phyloP scores from a whole-genome alignment of 2,888 invertebrate genomes.

The Hypomecis atomaria region DNA sequence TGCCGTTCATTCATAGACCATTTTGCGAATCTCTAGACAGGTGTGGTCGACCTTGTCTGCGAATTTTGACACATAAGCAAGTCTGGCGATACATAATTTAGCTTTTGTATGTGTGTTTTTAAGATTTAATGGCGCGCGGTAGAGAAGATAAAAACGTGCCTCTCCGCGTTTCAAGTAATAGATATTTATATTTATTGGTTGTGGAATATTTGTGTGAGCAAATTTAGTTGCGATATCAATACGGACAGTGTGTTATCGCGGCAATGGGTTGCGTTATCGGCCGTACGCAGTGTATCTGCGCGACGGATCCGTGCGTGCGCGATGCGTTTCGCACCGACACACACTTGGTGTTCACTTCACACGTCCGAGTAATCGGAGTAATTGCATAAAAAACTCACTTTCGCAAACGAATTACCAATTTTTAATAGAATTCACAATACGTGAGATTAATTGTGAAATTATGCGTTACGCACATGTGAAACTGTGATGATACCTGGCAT shows the following conservation, averaged over 20 bases:
- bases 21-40: conserved; percentile 68
- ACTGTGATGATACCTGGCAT: conserved; percentile 59
- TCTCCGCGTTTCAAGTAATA: conserved; percentile 18
- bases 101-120: conserved; percentile 13
- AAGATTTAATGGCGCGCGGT: conserved; percentile 11
- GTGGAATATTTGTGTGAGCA: conserved; percentile 54
- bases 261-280: conserved; percentile 64
- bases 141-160: conserved; percentile 29
- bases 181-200: conserved; percentile 28
- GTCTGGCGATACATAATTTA: neutral
- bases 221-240: conserved; percentile 62
- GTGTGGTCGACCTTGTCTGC: conserved; percentile 54
- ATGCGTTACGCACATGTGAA: conserved; percentile 76
- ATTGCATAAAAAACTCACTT: conserved; percentile 72
- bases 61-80: conserved; percentile 24
- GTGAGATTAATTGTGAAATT: conserved; percentile 75
- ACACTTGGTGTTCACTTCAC: conserved; percentile 59
- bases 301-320: conserved; percentile 71
- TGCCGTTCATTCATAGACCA: conserved; percentile 63
- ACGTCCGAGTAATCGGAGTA: conserved; percentile 63
- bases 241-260: conserved; percentile 66
- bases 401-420: conserved; percentile 75
- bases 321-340: conserved; percentile 75
- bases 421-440: conserved; percentile 67
- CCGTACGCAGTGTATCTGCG: conserved; percentile 74